A percentile compares a stretch with the other conserved stretches of the same genome.
phyloP scores from a whole-genome alignment of 1,140 invertebrate genomes.

The Plutomurus gul region DNA sequence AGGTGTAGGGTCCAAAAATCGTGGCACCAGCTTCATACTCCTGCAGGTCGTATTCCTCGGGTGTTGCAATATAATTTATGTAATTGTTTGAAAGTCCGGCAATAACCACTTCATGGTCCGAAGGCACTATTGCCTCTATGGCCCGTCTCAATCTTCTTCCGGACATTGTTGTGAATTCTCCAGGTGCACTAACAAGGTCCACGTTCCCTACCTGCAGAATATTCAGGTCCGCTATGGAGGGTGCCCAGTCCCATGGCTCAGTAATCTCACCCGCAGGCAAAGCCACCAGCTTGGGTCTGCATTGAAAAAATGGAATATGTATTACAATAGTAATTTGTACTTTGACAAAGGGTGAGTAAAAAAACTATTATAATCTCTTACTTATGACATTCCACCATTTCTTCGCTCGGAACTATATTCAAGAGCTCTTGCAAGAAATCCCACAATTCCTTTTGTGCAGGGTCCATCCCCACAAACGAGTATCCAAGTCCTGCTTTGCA shows the following conservation, averaged over 20 bases:
- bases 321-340: background rate
- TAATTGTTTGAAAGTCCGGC: conserved; percentile 33
- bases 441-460: background rate
- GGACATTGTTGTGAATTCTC: conserved; percentile 42
- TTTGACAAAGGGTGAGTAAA: background rate
- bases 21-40: conserved; percentile 31
- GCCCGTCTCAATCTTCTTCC: conserved; percentile 20
- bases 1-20: conserved; percentile 11
- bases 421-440: background rate
- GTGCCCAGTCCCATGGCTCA: conserved; percentile 19
- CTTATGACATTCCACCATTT: background rate
- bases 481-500: background rate
- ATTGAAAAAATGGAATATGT: background rate
- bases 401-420: background rate
- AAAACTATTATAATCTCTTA: background rate
- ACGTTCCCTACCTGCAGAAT: conserved; percentile 14
- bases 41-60: conserved; percentile 26
- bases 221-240: conserved; percentile 13
- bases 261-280: conserved; percentile 19
- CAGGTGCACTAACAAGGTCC: conserved; percentile 18
- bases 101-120: conserved; percentile 4
- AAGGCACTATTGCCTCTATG: background rate
- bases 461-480: background rate
- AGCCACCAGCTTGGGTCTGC: conserved; percentile 21
- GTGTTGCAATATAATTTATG: conserved; percentile 34